These are phyloP conservation scores for Smittia sp. DNA, from an alignment of 2,888 invertebrate genomes.

Conservation along the genomic window DNA sequence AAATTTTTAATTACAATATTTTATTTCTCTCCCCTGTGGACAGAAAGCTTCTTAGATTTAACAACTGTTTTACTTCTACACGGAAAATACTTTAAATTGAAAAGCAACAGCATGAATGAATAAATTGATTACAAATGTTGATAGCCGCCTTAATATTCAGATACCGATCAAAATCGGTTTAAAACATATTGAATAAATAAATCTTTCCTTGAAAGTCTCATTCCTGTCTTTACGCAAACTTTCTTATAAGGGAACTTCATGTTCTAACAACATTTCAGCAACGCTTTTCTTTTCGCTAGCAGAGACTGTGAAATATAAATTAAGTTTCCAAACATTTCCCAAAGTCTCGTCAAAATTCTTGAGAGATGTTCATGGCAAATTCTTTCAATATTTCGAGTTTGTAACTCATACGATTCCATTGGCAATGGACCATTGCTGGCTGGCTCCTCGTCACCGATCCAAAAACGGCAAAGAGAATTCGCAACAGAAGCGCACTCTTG, in stretches of 20 bases:
- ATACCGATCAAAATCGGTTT: constrained; percentile 24
- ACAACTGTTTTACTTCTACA: not conserved
- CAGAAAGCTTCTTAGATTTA: no score
- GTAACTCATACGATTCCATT: constrained; percentile 12
- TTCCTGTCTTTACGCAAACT: no score
- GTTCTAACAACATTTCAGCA: not conserved
- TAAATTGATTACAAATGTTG: constrained; percentile 34
- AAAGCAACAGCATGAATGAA: constrained; percentile 11
- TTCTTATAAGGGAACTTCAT: not conserved
- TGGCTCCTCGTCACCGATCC: constrained; percentile 29
- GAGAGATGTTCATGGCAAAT: constrained; percentile 39
- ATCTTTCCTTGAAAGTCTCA: no score
- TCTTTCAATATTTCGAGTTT: constrained; percentile 39
- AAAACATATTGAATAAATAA: not conserved
- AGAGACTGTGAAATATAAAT: not conserved
- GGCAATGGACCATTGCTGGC: not conserved
- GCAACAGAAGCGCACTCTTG: not conserved
- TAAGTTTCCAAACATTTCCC: not conserved
- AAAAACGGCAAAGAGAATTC: constrained; percentile 32
- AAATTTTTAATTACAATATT: no score
- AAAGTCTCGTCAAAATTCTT: constrained; percentile 36
- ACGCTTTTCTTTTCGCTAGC: not conserved
- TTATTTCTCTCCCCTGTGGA: no score
- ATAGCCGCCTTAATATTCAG: constrained; percentile 36
- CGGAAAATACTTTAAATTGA: not conserved